Conservation (phyloP, 2,797 vertebrate genomes). For the Huso huso region DNA sequence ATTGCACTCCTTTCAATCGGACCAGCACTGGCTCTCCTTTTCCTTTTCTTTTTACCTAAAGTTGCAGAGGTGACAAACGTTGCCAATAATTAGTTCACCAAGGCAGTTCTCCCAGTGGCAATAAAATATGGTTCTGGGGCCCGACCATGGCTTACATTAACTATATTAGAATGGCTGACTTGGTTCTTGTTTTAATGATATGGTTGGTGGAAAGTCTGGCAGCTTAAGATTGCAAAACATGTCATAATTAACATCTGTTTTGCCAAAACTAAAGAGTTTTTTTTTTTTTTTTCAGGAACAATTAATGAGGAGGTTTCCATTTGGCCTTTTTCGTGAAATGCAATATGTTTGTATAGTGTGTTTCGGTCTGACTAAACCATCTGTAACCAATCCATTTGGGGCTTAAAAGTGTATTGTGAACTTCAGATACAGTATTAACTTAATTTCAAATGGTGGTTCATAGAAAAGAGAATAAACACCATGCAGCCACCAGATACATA, state of each 20-base stretch:
- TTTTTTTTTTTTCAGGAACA: conserved; percentile 7
- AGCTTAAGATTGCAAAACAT: conserved; percentile 1
- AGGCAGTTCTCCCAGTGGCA: conserved; percentile 35
- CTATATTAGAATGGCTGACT: conserved; percentile 8
- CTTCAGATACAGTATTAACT: no score
- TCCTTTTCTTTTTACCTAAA: conserved; percentile 8
- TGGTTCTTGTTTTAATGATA: conserved; percentile 18
- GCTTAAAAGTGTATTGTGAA: not conserved
- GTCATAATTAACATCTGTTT: conserved; percentile 10
- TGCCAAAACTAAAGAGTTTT: not conserved
- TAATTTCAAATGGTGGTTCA: no score
- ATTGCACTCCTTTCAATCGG: conserved; percentile 17
- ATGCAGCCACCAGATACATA: no score
- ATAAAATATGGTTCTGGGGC: conserved; percentile 39
- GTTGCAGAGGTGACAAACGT: not conserved
- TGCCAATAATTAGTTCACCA: conserved; percentile 50
- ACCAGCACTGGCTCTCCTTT: conserved; percentile 19
- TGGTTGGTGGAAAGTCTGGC: conserved; percentile 17
- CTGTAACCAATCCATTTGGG: not conserved
- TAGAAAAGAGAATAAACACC: no score
- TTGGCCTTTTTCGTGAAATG: not conserved
- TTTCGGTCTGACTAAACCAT: not conserved
- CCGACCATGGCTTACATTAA: conserved; percentile 21
- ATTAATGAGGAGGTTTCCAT: conserved; percentile 9
- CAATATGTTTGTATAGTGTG: not conserved